phyloP scores from a whole-genome alignment of 2,113 vertebrate species.

The Raphicerus campestris region DNA sequence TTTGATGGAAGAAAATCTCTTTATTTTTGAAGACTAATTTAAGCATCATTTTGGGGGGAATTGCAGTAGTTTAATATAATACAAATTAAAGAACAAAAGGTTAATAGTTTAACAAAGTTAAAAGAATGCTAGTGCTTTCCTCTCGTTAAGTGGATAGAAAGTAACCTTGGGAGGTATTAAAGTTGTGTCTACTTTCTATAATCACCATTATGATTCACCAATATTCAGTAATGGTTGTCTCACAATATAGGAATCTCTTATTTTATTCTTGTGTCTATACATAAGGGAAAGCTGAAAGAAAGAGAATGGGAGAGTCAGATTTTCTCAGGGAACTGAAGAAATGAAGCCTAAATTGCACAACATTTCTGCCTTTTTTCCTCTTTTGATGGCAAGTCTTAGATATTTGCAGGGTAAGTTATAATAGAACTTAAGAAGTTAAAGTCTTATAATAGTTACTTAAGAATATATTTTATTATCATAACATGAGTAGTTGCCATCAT shows the following conservation, averaged over 20 bases:
- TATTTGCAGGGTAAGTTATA: not conserved
- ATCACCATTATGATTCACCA: not conserved
- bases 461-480: slow-evolving; percentile 3
- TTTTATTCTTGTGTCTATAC: not conserved
- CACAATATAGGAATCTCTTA: not conserved
- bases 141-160: not conserved
- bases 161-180: slow-evolving; percentile 1
- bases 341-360: not conserved
- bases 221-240: not conserved
- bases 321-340: slow-evolving; percentile 19
- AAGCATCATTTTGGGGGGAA: not conserved
- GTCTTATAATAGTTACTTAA: not conserved
- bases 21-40: slow-evolving; percentile 1
- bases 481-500: not conserved
- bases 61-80: not conserved
- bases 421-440: not conserved
- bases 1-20: not conserved
- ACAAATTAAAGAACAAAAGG: not conserved
- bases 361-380: not conserved
- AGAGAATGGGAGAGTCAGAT: not conserved
- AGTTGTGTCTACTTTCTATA: not conserved
- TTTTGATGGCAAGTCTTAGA: not conserved
- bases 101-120: not conserved
- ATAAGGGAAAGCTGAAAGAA: not conserved
- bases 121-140: not conserved